Evolutionary conservation across 2,888 invertebrate species (phyloP).

Genomic region (Allophyes oxyacanthae): DNA sequence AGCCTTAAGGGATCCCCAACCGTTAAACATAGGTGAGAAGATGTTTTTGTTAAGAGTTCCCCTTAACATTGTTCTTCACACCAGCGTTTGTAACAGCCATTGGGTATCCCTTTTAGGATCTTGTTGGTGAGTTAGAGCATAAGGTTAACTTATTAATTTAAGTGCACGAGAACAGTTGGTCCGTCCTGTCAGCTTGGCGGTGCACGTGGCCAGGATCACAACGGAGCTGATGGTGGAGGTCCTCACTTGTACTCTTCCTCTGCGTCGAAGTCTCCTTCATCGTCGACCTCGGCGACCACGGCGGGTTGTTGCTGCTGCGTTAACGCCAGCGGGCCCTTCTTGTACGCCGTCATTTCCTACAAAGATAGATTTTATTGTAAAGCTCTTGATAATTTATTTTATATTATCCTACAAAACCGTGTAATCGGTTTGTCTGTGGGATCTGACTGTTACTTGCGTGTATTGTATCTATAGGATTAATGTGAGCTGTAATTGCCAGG

Average conservation of each 20-base stretch:
- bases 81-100: no score
- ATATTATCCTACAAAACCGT: no score
- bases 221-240: slow-evolving; percentile 17
- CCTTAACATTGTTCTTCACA: no score
- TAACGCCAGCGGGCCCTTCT: slow-evolving; percentile 91
- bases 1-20: no score
- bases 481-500: no score
- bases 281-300: slow-evolving; percentile 80
- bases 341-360: slow-evolving; percentile 96
- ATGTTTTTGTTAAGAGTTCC: no score
- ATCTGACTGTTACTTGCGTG: no score
- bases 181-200: slow-evolving; percentile 35
- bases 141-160: slow-evolving; percentile 39
- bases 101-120: no score
- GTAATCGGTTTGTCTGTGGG: no score
- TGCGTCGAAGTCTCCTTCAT: slow-evolving; percentile 90
- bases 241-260: slow-evolving; percentile 90
- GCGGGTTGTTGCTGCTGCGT: slow-evolving; percentile 60
- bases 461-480: no score
- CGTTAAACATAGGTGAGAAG: no score
- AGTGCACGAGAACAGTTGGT: slow-evolving; percentile 41
- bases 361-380: slow-evolving; percentile 52
- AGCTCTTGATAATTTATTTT: no score
- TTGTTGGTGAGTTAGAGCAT: slow-evolving; percentile 4
- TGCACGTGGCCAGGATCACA: slow-evolving; percentile 50